A percentile compares a stretch with the other conserved stretches of the same genome.
These are phyloP conservation scores for Parnassius smintheus DNA, from an alignment of 2,888 invertebrate species.

Conservation along the genomic window DNA sequence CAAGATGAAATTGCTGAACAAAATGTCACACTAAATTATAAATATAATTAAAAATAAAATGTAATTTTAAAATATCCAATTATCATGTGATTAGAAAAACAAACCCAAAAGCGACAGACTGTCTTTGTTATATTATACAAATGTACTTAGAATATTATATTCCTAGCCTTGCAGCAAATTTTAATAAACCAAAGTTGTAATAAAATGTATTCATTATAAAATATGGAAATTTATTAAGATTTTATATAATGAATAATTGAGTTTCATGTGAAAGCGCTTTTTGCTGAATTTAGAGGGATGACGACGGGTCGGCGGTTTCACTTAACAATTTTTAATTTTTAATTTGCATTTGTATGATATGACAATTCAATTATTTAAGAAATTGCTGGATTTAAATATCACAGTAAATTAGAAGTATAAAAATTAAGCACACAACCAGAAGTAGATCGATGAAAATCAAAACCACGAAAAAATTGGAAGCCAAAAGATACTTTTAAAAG, in stretches of 20 bases:
- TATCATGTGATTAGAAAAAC: no score
- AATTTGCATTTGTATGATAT: background rate
- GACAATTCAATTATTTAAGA: background rate
- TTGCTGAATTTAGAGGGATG: slow-evolving; percentile 16
- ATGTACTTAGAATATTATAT: background rate
- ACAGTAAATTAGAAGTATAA: slow-evolving; percentile 5
- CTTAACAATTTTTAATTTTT: slow-evolving; percentile 21
- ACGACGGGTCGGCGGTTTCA: slow-evolving; percentile 43
- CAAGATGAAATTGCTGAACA: background rate
- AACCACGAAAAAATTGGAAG: no score
- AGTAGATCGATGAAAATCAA: no score
- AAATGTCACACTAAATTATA: background rate
- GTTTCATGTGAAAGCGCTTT: slow-evolving; percentile 10
- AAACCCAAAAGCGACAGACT: no score
- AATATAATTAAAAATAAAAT: slow-evolving; percentile 18
- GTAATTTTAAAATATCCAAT: no score
- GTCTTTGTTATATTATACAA: no score
- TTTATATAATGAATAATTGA: background rate
- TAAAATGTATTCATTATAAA: slow-evolving; percentile 7
- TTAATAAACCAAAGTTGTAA: background rate
- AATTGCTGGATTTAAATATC: background rate
- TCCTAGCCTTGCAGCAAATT: slow-evolving; percentile 9
- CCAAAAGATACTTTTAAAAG: no score
- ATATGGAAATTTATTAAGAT: background rate
- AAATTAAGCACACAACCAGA: background rate